A percentile compares a stretch with the other conserved stretches of the same genome.
Evolutionary conservation across 2,888 invertebrate genomes (phyloP).

Genomic region (Bellardia pandia): DNA sequence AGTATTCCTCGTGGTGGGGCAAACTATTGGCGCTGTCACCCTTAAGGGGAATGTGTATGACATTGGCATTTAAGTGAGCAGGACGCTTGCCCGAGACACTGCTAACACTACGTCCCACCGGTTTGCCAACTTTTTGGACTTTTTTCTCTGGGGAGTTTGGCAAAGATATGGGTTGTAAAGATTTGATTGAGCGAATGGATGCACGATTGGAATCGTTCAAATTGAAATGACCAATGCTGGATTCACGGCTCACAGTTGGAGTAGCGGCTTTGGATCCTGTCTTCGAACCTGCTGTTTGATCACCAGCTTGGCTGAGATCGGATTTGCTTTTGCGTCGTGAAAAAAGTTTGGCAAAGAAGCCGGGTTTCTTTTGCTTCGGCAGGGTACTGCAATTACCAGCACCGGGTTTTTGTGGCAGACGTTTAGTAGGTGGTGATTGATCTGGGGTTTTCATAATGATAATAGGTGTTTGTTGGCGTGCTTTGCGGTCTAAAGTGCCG

Average conservation of each 20-base stretch:
- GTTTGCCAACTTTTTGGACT: conserved; percentile 83
- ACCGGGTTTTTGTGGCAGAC: conserved; percentile 85
- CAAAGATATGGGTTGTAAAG: conserved; percentile 76
- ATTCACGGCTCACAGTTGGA: conserved; percentile 80
- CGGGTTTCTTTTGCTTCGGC: conserved; percentile 86
- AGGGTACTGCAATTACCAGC: conserved; percentile 82
- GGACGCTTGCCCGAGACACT: conserved; percentile 87
- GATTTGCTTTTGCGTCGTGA: conserved; percentile 86
- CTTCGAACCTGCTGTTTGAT: conserved; percentile 66
- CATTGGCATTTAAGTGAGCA: conserved; percentile 86
- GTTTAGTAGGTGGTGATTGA: conserved; percentile 85
- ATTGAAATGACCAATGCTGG: conserved; percentile 80
- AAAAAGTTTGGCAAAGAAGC: conserved; percentile 88
- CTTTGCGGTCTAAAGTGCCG: conserved; percentile 67
- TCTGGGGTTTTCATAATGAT: conserved; percentile 83
- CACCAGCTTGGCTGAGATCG: conserved; percentile 80
- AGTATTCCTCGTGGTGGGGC: conserved; percentile 84
- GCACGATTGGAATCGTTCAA: conserved; percentile 80
- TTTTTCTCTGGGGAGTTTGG: conserved; percentile 81
- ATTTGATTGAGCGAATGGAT: conserved; percentile 81
- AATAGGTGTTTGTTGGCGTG: conserved; percentile 79
- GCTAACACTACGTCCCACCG: conserved; percentile 87
- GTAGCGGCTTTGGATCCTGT: conserved; percentile 75
- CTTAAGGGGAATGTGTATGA: conserved; percentile 88
- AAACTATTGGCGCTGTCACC: conserved; percentile 85